Conservation (phyloP, 2,797 vertebrate genomes). For the Setipinna tenuifilis region DNA sequence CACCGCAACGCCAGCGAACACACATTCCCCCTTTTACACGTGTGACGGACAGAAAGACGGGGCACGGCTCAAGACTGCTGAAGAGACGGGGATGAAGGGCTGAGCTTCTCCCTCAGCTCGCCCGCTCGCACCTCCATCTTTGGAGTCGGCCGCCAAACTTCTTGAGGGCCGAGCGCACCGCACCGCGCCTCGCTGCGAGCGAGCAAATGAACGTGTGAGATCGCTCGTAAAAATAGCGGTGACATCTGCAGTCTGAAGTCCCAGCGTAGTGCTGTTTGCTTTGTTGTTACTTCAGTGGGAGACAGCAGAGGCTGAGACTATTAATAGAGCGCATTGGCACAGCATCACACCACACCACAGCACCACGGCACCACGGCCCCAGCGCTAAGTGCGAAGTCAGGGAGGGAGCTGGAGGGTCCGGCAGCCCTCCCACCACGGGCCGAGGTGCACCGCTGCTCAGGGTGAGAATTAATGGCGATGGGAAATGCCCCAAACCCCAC, state of each 20-base stretch:
- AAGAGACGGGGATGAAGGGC: neutral
- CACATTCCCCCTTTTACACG: neutral
- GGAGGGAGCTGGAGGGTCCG: neutral
- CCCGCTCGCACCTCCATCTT: neutral
- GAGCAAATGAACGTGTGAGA: neutral
- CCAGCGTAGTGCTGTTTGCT: slow-evolving; percentile 15
- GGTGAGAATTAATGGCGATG: neutral
- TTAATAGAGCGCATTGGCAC: slow-evolving; percentile 10
- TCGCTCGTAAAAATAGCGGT: neutral
- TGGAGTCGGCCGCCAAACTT: neutral
- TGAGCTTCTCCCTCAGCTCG: neutral
- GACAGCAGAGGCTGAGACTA: neutral
- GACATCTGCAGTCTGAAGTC: slow-evolving; percentile 17
- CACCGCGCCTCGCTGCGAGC: neutral
- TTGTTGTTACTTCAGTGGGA: slow-evolving; percentile 23
- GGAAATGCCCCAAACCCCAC: neutral
- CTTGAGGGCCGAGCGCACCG: neutral
- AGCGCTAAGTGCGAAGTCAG: slow-evolving; percentile 10
- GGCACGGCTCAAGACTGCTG: neutral
- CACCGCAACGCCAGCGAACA: neutral
- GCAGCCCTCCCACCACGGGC: neutral
- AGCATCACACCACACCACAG: neutral
- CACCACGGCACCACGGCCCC: neutral
- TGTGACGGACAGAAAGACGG: too few species aligned
- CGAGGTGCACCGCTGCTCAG: neutral